Evolutionary conservation across 2,888 invertebrate genomes (phyloP).

Genomic region (Pegoplata infirma): DNA sequence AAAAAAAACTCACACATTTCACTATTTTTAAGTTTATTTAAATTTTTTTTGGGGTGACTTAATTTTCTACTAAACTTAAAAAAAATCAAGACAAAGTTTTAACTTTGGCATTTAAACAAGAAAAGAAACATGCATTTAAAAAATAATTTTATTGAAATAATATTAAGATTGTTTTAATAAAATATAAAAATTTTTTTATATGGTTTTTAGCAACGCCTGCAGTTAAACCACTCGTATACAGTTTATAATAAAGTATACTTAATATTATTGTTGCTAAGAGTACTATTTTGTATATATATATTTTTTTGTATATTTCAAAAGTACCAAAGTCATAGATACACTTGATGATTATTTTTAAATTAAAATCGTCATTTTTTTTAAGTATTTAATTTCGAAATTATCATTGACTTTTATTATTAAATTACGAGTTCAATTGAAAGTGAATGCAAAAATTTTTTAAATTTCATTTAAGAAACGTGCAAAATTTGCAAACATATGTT

Average conservation of each 20-base stretch:
- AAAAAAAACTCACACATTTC: no score
- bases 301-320: neutral
- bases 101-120: constrained; percentile 61
- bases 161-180: constrained; percentile 21
- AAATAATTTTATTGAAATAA: neutral
- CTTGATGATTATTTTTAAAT: constrained; percentile 5
- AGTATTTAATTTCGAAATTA: neutral
- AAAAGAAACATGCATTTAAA: neutral
- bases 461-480: constrained; percentile 34
- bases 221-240: constrained; percentile 1
- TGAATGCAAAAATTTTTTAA: neutral
- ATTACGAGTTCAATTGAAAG: constrained; percentile 17
- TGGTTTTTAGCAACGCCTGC: constrained; percentile 46
- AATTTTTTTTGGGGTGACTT: neutral
- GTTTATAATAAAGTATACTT: neutral
- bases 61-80: constrained; percentile 2
- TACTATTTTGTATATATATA: no score
- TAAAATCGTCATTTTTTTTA: neutral
- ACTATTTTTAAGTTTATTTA: constrained; percentile 13
- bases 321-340: constrained; percentile 1
- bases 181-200: constrained; percentile 14
- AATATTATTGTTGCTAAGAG: constrained; percentile 20
- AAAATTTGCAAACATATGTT: constrained; percentile 58
- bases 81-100: constrained; percentile 33
- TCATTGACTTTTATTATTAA: neutral